Base-by-base conservation (phyloP, 2,888 invertebrate genomes). In the Papilio protenor region DNA sequence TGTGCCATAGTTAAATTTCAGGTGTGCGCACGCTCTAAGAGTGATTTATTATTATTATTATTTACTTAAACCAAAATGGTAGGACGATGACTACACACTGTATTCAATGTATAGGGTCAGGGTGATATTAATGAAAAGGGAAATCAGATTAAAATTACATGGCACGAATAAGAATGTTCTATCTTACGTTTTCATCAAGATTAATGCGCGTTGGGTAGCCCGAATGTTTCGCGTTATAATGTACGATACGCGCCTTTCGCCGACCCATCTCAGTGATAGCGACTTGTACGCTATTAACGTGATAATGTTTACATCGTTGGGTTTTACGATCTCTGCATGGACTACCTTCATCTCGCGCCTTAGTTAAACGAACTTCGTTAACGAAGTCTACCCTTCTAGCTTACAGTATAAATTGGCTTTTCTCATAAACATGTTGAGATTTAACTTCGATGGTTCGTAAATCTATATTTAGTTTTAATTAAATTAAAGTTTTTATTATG, bases 301-400 rank as follows among this genome's bases (percentile, higher is more conserved):
- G 57, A 45, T 77, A 57, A 77, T 77, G 77, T 77, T 73, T 77
- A 73, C 73, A 59, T 73, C 77, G 73, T 77, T 77, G 47, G 73
- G 47, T 47, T 77, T 77, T 77, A 77, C 66, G 73, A 73, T 40
- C 45, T 57, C 52, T 64, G 64, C 72, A 77, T 64, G 61, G 49
- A 52, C 61, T 72, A 73, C 72, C 76, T 77, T 45, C 72, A 73
- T 64, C 61, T 73, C 55, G 12, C 40, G 76, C 52, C 59, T 76
- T 61, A 61, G 57, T 77, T 73, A 77, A 73, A 73, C 45, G 55
- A 77, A 64, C 45, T 66, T 66, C 33, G 73, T 73, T 72, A 73
- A 73, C 55, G 66, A 55, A 72, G 18, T 64, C 52, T 47, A 59
- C 57, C 49, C 70, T 45, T 14, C 47, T 27, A 59, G 23, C 57